These are phyloP conservation scores for Melanotaenia parkinsoni DNA, from an alignment of 2,797 vertebrate genomes.

Conservation along the genomic window DNA sequence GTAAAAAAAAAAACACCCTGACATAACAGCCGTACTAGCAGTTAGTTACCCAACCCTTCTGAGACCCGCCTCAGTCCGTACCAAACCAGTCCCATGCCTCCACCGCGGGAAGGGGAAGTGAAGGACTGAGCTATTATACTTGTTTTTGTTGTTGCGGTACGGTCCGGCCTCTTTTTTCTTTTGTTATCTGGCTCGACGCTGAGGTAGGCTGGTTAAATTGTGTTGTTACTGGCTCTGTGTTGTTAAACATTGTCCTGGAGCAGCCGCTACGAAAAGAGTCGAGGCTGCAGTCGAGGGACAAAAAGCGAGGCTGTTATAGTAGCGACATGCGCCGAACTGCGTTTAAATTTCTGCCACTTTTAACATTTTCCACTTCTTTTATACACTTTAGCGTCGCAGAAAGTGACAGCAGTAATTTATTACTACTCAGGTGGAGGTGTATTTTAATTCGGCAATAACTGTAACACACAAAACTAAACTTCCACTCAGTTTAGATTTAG, in stretches of 20 bases:
- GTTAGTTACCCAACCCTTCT: not conserved
- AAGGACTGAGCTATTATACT: not conserved
- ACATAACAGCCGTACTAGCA: constrained; percentile 11
- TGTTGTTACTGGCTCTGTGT: not conserved
- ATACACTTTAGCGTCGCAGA: fast-evolving
- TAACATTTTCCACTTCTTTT: not conserved
- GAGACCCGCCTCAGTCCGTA: not conserved
- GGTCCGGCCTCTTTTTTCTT: not conserved
- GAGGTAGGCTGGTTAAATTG: constrained; percentile 49
- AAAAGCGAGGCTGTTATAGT: fast-evolving
- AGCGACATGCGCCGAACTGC: not conserved
- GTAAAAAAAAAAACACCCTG: constrained; percentile 3
- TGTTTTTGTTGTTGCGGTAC: not conserved
- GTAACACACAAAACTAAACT: not conserved
- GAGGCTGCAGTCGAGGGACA: not conserved
- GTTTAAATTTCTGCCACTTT: not conserved
- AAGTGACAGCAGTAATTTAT: fast-evolving
- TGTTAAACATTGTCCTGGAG: constrained; percentile 30
- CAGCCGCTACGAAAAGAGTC: not conserved
- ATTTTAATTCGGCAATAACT: not conserved
- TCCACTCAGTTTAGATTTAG: fast-evolving
- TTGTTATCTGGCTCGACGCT: not conserved
- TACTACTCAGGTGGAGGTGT: fast-evolving
- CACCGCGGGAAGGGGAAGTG: constrained; percentile 6
- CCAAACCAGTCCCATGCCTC: constrained; percentile 21